Conservation (phyloP, 2,113 vertebrate genomes). For the Paedocypris sp. region DNA sequence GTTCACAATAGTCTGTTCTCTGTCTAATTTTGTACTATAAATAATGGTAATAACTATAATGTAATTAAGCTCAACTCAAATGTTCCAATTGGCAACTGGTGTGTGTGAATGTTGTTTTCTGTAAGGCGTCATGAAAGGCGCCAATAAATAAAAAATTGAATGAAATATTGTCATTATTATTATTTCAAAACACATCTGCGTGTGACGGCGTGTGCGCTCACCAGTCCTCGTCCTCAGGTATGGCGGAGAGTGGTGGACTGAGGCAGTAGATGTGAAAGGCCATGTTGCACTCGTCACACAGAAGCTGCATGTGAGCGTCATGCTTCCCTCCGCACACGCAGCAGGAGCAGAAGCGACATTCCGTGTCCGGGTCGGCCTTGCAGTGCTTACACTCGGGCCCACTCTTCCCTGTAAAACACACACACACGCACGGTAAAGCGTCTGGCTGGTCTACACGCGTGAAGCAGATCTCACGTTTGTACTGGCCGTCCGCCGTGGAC, state of each 20-base stretch:
- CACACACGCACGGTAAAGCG: neutral
- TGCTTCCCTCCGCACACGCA: conserved; percentile 92
- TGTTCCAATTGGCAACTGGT: no score
- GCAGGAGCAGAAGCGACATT: conserved; percentile 92
- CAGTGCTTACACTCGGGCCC: conserved; percentile 96
- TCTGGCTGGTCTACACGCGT: neutral
- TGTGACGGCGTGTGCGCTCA: conserved; percentile 49
- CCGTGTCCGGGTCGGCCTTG: conserved; percentile 83
- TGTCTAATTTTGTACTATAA: no score
- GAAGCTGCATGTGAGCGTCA: conserved; percentile 92
- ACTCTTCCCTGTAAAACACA: conserved; percentile 74
- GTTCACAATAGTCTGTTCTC: no score
- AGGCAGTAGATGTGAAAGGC: conserved; percentile 97
- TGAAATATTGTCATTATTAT: no score
- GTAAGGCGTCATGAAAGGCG: no score
- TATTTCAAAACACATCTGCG: no score
- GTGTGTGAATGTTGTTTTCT: no score
- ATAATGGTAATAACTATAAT: no score
- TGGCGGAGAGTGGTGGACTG: conserved; percentile 84
- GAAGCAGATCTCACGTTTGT: conserved; percentile 69
- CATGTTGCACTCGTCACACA: conserved; percentile 98
- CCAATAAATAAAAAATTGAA: no score
- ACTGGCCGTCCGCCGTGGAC: conserved; percentile 83
- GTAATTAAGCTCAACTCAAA: no score
- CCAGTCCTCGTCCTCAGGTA: conserved; percentile 97